Evolutionary conservation across 2,113 vertebrate genomes (phyloP).

Genomic region (Mugil cephalus): DNA sequence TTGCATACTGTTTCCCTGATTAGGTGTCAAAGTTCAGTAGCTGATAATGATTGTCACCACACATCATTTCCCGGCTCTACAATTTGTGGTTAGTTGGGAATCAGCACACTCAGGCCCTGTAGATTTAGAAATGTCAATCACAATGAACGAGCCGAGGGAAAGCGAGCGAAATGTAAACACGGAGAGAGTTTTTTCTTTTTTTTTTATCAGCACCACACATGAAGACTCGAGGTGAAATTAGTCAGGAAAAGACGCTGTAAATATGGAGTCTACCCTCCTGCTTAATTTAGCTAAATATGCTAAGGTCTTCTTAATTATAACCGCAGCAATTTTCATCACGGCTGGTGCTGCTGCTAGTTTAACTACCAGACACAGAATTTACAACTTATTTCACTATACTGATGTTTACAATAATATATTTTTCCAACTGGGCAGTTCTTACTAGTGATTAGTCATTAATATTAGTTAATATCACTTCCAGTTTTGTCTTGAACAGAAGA

Average conservation of each 20-base stretch:
- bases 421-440: no score
- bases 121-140: slow-evolving; percentile 58
- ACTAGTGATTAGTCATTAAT: no score
- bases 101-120: neutral
- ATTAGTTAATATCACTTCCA: no score
- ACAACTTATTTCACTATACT: slow-evolving; percentile 49
- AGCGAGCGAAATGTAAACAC: slow-evolving; percentile 39
- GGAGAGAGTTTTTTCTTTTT: neutral
- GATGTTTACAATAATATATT: slow-evolving; percentile 75
- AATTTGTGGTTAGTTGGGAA: slow-evolving; percentile 36
- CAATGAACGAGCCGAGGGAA: neutral
- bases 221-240: slow-evolving; percentile 42
- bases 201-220: slow-evolving; percentile 28
- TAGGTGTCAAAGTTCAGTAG: slow-evolving; percentile 58
- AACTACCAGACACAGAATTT: slow-evolving; percentile 60
- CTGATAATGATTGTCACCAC: slow-evolving; percentile 47
- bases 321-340: slow-evolving; percentile 57
- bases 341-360: slow-evolving; percentile 41
- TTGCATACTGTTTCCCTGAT: slow-evolving; percentile 66
- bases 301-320: slow-evolving; percentile 75
- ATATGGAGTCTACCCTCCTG: slow-evolving; percentile 46
- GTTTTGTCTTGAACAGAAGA: no score
- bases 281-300: slow-evolving; percentile 77
- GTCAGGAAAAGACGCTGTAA: slow-evolving; percentile 32
- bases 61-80: slow-evolving; percentile 28